A percentile compares a stretch with the other conserved stretches of the same genome.
phyloP scores from a whole-genome alignment of 2,888 invertebrate species.

The Cerastis rubricosa region DNA sequence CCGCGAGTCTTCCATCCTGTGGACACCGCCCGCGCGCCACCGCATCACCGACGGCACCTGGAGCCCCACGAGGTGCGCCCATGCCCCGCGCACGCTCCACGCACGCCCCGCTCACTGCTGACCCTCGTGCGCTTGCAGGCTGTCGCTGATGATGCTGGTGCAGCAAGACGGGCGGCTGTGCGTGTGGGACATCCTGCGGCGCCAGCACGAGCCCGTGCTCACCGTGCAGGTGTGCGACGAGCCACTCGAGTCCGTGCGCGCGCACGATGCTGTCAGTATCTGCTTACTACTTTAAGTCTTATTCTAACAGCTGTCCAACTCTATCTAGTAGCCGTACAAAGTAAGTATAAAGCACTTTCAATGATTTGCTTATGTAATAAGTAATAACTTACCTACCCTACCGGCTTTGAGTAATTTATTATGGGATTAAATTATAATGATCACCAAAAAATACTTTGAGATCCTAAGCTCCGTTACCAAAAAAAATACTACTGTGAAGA shows the following conservation, averaged over 20 bases:
- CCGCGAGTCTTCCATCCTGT: conserved; percentile 96
- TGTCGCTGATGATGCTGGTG: conserved; percentile 95
- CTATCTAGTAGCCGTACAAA: not conserved
- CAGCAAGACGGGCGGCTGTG: conserved; percentile 95
- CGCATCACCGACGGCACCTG: conserved; percentile 94
- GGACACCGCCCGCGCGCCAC: conserved; percentile 93
- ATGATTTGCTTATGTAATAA: not conserved
- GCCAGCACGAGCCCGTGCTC: conserved; percentile 94
- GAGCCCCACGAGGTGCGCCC: conserved; percentile 94
- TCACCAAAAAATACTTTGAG: too few relatives aligned
- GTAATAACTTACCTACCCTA: not conserved
- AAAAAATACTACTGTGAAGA: too few relatives aligned
- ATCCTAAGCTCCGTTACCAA: too few relatives aligned
- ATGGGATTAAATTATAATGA: too few relatives aligned
- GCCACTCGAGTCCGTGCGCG: conserved; percentile 88
- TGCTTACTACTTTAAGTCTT: not conserved
- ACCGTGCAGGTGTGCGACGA: conserved; percentile 87
- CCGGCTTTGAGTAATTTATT: not conserved
- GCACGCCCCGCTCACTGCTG: not conserved
- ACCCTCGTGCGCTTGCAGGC: conserved; percentile 82
- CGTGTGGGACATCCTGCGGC: conserved; percentile 96
- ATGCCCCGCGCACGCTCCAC: not conserved
- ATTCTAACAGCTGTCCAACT: not conserved
- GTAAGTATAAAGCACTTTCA: not conserved
- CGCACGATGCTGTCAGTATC: conserved; percentile 77